Evolutionary conservation across 2,888 invertebrate genomes (phyloP), one percentile per base, ranked within the genome.

Genomic region (Ophion obscuratus): DNA sequence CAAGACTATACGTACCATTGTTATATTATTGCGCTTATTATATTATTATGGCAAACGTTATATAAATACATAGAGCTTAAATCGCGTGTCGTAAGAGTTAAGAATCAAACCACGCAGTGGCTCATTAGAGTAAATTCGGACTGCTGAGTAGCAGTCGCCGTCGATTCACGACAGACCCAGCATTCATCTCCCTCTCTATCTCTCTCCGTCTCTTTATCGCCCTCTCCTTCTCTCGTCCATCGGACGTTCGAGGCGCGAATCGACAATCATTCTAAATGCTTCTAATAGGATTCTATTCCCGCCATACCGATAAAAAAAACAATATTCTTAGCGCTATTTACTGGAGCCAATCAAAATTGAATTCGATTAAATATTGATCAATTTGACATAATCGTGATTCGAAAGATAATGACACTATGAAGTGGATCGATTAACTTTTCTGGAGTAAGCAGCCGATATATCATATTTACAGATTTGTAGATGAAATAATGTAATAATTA

Each of bases 81-180:
- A 44, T 57, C 17, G 36, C 66, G 64, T 77, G 62, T 27, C 64
- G 17, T 67, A 66, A 31, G 44, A 83, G 73, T 64, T 64, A 36
- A 20, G 53, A 71, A 73, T 40, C 27, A 47, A 64, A 83, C 77
- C 77, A 83, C 71, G 77, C 71, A 66, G 64, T 53, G 57, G 66
- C 71, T 66, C 70, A 77, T 77, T 71, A 27, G 59, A 66, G 59
- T 64, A 66, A 71, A 73, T 83, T 81, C 44, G 70, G 78, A 59
- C 78, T 66, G 59, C 67, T 53, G 44, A 62, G 76, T 17, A 24
- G 59, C n/a, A 70, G 59, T 59, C 57, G 59, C 57, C 20, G 77
- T 77, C 59, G 57, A 67, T 77, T 67, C 57, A 36, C 67, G 24
- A 70, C 78, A 76, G 78, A 53, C 31, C 27, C 44, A 47, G 62